Percentiles rank a stretch among this genome's conserved stretches.
Evolutionary conservation across 1,140 invertebrate genomes (phyloP).

Genomic region (Scaptodrosophila lebanonensis): DNA sequence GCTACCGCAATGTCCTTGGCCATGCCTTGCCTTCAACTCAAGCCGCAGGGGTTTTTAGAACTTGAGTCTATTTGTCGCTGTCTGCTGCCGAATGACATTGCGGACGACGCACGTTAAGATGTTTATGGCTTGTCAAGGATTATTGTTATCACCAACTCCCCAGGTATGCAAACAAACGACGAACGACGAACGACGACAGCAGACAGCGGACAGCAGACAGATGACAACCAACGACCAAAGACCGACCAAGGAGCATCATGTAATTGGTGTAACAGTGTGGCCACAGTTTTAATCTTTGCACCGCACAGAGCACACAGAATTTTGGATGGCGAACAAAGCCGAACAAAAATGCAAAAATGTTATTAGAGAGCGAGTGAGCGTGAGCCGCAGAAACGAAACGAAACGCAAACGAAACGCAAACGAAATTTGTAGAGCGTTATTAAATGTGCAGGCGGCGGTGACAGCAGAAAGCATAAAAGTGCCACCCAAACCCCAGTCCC

Average conservation of each 20-base stretch:
- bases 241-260: neutral
- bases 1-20: too few relatives aligned
- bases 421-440: conserved; percentile 16
- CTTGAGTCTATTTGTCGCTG: too few relatives aligned
- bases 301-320: conserved; percentile 5
- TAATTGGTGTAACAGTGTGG: conserved; percentile 10
- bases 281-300: conserved; percentile 53
- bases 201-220: conserved; percentile 3
- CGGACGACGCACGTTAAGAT: conserved; percentile 73
- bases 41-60: too few relatives aligned
- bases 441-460: conserved; percentile 6
- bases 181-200: conserved; percentile 2
- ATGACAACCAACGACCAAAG: too few relatives aligned
- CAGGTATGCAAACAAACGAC: conserved; percentile 65
- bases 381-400: neutral
- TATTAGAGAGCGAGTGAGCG: conserved; percentile 11
- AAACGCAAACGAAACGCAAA: neutral
- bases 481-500: neutral
- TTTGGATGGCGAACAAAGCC: neutral
- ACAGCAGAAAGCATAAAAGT: neutral
- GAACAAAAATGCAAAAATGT: conserved; percentile 23
- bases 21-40: too few relatives aligned
- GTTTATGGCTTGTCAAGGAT: conserved; percentile 75
- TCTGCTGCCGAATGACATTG: too few relatives aligned
- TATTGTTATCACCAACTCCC: conserved; percentile 71